These are phyloP conservation scores for Platysteira castanea DNA, from an alignment of 2,113 vertebrate species.

Conservation along the genomic window DNA sequence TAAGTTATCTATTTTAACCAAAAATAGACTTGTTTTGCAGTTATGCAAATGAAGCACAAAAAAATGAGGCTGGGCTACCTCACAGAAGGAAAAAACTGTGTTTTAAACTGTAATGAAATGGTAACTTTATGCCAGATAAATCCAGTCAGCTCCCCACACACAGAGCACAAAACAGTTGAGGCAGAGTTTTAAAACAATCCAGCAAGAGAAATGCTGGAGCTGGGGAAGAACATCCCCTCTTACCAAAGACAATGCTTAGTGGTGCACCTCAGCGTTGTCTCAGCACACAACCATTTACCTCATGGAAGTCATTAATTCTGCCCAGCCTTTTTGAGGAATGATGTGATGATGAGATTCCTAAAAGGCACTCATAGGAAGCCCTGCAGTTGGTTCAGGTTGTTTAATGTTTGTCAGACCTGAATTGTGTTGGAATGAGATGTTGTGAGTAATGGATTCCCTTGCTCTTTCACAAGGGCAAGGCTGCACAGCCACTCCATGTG, in stretches of 20 bases:
- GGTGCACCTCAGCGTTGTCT: neutral
- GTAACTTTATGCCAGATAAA: neutral
- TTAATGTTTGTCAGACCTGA: slow-evolving; percentile 56
- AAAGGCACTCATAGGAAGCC: slow-evolving; percentile 48
- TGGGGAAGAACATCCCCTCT: neutral
- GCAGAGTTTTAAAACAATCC: neutral
- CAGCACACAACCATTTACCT: neutral
- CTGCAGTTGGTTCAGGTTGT: neutral
- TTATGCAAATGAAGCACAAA: neutral
- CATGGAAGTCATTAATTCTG: slow-evolving; percentile 51
- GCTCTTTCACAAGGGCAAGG: slow-evolving; percentile 37
- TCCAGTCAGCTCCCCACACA: neutral
- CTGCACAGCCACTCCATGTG: neutral
- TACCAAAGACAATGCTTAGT: neutral
- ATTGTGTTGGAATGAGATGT: slow-evolving; percentile 37
- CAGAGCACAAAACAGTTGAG: neutral
- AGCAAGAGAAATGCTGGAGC: neutral
- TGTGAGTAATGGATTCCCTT: slow-evolving; percentile 30
- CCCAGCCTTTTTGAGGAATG: slow-evolving; percentile 10
- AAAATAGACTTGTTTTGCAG: neutral
- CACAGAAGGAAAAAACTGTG: neutral
- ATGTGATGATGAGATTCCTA: slow-evolving; percentile 23
- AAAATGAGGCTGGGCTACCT: neutral
- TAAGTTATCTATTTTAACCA: neutral
- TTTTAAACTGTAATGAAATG: slow-evolving; percentile 3